phyloP scores from a whole-genome alignment of 2,113 vertebrate genomes.

The Uria lomvia region DNA sequence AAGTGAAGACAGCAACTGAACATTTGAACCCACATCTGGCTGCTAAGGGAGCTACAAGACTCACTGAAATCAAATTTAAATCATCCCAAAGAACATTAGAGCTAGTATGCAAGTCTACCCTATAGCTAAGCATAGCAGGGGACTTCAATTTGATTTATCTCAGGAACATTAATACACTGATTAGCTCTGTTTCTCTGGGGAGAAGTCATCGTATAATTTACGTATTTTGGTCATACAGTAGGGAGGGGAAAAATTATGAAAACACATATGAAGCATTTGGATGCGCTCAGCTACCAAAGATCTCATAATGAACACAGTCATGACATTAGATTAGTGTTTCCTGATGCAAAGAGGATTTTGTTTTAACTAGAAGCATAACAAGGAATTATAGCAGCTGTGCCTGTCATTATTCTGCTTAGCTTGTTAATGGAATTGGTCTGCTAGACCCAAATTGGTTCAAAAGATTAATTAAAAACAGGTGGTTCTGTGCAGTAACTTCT shows the following conservation, averaged over 20 bases:
- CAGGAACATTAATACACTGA: background rate
- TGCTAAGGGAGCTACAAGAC: background rate
- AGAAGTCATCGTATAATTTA: background rate
- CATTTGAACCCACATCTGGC: background rate
- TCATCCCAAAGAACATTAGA: background rate
- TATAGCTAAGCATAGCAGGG: background rate
- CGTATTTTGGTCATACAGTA: background rate
- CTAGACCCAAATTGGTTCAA: slow-evolving; percentile 23
- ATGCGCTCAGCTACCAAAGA: background rate
- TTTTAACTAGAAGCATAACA: slow-evolving; percentile 14
- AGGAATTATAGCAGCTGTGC: slow-evolving; percentile 50
- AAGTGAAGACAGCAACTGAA: background rate
- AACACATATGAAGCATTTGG: background rate
- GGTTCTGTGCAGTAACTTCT: background rate
- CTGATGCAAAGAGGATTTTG: slow-evolving; percentile 28
- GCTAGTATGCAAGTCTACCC: background rate
- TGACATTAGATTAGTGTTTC: slow-evolving; percentile 3
- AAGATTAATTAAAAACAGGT: slow-evolving; percentile 46
- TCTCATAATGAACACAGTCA: background rate
- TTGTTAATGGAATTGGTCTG: slow-evolving; percentile 24
- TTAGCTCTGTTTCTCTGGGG: background rate
- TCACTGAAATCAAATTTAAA: background rate
- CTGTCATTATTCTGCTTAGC: slow-evolving; percentile 44
- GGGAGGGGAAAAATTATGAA: background rate
- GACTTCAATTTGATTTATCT: background rate